Conservation (phyloP, 2,888 invertebrate species). For the Hymenopus coronatus region DNA sequence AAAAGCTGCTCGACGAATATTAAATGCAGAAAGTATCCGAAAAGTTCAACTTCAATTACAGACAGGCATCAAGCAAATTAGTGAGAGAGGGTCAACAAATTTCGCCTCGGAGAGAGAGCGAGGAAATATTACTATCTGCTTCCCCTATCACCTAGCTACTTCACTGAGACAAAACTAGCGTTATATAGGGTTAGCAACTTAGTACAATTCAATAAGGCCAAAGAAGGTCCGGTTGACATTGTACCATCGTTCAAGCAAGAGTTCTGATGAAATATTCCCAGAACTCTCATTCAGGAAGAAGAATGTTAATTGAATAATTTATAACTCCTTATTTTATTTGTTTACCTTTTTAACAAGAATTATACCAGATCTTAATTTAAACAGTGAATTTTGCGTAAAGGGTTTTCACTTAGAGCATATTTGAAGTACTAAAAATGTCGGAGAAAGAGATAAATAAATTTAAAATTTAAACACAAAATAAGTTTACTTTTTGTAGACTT, state of each 20-base stretch:
- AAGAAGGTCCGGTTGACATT: neutral
- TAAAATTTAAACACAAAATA: too few relatives aligned
- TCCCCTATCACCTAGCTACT: neutral
- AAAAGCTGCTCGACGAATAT: neutral
- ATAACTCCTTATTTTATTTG: too few relatives aligned
- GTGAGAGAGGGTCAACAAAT: neutral
- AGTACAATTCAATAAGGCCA: neutral
- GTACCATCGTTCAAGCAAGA: neutral
- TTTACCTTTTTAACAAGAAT: too few relatives aligned
- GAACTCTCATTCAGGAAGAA: neutral
- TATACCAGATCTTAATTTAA: too few relatives aligned
- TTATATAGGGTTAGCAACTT: neutral
- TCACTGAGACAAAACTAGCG: neutral
- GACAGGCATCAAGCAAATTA: neutral
- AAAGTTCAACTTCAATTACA: neutral
- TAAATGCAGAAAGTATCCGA: neutral
- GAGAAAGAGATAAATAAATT: too few relatives aligned
- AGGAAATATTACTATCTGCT: neutral
- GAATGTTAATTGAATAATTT: too few relatives aligned
- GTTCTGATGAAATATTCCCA: neutral
- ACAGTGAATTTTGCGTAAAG: too few relatives aligned
- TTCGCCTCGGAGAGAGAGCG: too few relatives aligned
- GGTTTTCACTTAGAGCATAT: too few relatives aligned
- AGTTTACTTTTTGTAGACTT: too few relatives aligned
- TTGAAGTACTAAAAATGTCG: too few relatives aligned